Conservation (phyloP, 2,888 invertebrate genomes). For the Cosmorhoe ocellata region DNA sequence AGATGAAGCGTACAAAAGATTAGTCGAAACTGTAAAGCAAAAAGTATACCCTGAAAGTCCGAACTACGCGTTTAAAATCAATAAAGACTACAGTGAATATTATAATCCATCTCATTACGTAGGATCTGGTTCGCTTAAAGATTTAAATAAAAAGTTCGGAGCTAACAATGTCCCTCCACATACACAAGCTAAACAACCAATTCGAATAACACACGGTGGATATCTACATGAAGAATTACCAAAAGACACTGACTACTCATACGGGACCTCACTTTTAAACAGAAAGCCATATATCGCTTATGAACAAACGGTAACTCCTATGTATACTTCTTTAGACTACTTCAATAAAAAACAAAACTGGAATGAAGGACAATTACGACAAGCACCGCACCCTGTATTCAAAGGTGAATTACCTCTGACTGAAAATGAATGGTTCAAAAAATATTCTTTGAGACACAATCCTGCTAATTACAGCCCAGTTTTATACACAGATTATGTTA, state of each 20-base stretch:
- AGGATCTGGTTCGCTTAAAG: slow-evolving; percentile 12
- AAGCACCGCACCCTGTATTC: slow-evolving; percentile 2
- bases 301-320: slow-evolving; percentile 33
- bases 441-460: slow-evolving; percentile 29
- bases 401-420: slow-evolving; percentile 19
- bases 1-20: slow-evolving; percentile 43
- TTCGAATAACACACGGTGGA: slow-evolving; percentile 2
- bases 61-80: slow-evolving; percentile 42
- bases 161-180: not conserved
- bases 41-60: slow-evolving; percentile 51
- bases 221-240: slow-evolving; percentile 7
- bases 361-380: slow-evolving; percentile 5
- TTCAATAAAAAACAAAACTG: slow-evolving; percentile 39
- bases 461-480: slow-evolving; percentile 29
- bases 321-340: slow-evolving; percentile 33
- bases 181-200: slow-evolving; percentile 11
- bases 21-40: slow-evolving; percentile 49
- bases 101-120: slow-evolving; percentile 32
- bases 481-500: slow-evolving; percentile 24
- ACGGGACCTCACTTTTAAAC: slow-evolving; percentile 35
- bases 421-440: slow-evolving; percentile 32
- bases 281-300: slow-evolving; percentile 29
- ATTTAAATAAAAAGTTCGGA: slow-evolving; percentile 12
- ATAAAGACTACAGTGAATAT: slow-evolving; percentile 42
- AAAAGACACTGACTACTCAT: slow-evolving; percentile 26